Base-by-base conservation (phyloP, 2,113 vertebrate species). In the Lichenostomus cassidix region DNA sequence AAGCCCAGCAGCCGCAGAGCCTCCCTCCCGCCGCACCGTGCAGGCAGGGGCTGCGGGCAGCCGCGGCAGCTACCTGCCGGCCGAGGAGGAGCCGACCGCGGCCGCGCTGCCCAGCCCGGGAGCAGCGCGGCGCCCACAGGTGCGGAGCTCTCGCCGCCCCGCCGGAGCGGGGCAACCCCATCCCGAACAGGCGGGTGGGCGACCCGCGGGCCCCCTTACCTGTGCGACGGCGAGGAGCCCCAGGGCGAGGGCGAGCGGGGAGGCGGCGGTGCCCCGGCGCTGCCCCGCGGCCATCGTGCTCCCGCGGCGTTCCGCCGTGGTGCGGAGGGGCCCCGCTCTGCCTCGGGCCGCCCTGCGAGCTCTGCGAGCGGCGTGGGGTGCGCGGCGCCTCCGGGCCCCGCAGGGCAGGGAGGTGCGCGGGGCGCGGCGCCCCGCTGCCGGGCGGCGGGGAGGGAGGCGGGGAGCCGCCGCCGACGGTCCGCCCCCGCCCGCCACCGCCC, bases 171-270 rank as follows among this genome's bases (percentile, higher is more conserved):
- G n/a, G 31, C 1, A 71, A 22, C 20, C 24, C 29, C 28, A 11
- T 7, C 41, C 33, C 8, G 56, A 31, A 27, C 5, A 23, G 17
- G 13, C 9, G 27, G 12, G 17, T 2, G 27, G 47, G 24, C 7
- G 31, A 19, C 8, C 22, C 25, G 27, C 58, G 15, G 10, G 7
- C 14, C 11, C 31, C 83, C 94, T 96, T 98, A 98, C 98, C 97
- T 98, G 97, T 58, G 92, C 88, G 16, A 95, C 69, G 49, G 37
- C 92, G 13, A 98, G 92, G 44, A 98, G 83, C 59, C 84, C 94
- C 94, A 96, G 83, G 92, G 95, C 92, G 81, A 94, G 52, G 18
- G 89, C 28, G 49, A 98, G 70, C 69, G 93, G n/a, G 25, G 50
- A 56, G 73, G 80, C 80, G 19, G 73, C 60, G 24, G 41, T 18